Evolutionary conservation across 2,797 vertebrate genomes (phyloP).

Genomic region (Glossophaga mutica): DNA sequence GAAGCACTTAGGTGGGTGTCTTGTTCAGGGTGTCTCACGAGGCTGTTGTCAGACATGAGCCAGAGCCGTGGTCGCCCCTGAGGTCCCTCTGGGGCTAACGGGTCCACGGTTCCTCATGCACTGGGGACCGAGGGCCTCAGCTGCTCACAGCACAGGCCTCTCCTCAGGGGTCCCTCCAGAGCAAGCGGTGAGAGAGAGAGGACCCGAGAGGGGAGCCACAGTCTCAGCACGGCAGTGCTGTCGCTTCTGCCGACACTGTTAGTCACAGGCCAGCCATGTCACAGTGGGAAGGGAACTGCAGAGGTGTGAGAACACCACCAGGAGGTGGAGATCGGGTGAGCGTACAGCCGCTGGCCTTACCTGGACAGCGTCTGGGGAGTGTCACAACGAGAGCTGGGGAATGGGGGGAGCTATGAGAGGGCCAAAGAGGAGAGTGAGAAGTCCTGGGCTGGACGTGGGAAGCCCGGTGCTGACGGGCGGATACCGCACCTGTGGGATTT

Average conservation of each 20-base stretch:
- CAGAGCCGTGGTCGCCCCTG: neutral
- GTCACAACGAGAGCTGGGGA: neutral
- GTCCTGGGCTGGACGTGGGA: neutral
- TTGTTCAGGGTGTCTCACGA: neutral
- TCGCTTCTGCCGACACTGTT: neutral
- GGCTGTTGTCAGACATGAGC: neutral
- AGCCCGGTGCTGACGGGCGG: neutral
- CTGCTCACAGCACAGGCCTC: neutral
- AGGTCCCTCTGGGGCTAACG: neutral
- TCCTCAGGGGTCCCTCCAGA: neutral
- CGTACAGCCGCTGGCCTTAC: neutral
- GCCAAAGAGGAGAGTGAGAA: neutral
- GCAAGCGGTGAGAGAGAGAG: neutral
- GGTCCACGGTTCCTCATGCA: accelerated
- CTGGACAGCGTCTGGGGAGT: neutral
- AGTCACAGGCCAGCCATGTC: neutral
- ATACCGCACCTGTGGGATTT: neutral
- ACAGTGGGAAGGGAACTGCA: neutral
- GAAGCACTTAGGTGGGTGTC: neutral
- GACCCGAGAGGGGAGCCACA: neutral
- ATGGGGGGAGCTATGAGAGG: neutral
- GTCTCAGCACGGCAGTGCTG: no score
- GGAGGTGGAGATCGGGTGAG: neutral
- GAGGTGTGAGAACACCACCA: neutral
- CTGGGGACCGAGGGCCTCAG: neutral